phyloP scores from a whole-genome alignment of 2,113 vertebrate genomes.

The Loxodonta africana region DNA sequence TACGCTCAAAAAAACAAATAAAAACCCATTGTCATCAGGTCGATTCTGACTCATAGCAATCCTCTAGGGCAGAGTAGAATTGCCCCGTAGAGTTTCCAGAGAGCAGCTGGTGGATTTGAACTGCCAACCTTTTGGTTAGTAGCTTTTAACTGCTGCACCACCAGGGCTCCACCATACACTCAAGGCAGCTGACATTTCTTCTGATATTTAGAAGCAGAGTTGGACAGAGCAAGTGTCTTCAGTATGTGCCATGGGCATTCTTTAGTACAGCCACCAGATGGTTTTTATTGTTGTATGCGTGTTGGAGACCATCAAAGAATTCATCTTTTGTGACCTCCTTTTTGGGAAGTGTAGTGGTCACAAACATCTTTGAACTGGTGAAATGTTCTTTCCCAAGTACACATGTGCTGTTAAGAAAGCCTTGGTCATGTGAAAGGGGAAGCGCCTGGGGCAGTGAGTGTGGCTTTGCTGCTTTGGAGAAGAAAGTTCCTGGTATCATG shows the following conservation, averaged over 20 bases:
- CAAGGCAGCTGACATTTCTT: not conserved
- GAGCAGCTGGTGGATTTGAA: too few species aligned
- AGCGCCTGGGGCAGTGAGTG: not conserved
- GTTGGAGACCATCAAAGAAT: not conserved
- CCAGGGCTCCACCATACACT: not conserved
- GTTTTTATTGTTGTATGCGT: not conserved
- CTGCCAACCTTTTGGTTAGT: too few species aligned
- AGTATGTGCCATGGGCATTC: not conserved
- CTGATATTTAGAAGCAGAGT: not conserved
- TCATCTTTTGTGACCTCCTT: not conserved
- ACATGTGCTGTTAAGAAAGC: not conserved
- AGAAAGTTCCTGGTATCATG: not conserved
- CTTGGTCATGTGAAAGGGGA: not conserved
- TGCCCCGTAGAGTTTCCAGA: too few species aligned
- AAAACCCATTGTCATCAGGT: too few species aligned
- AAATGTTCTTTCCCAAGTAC: not conserved
- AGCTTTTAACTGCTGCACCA: too few species aligned
- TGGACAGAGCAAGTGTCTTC: not conserved
- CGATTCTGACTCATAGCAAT: too few species aligned
- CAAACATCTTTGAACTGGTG: not conserved
- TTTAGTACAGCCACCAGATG: not conserved
- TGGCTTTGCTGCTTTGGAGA: not conserved
- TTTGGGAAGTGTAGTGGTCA: not conserved
- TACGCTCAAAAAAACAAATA: too few species aligned
- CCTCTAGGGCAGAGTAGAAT: too few species aligned